Evolutionary conservation across 1,140 invertebrate species (phyloP).

Genomic region (Drosophila albomicans): DNA sequence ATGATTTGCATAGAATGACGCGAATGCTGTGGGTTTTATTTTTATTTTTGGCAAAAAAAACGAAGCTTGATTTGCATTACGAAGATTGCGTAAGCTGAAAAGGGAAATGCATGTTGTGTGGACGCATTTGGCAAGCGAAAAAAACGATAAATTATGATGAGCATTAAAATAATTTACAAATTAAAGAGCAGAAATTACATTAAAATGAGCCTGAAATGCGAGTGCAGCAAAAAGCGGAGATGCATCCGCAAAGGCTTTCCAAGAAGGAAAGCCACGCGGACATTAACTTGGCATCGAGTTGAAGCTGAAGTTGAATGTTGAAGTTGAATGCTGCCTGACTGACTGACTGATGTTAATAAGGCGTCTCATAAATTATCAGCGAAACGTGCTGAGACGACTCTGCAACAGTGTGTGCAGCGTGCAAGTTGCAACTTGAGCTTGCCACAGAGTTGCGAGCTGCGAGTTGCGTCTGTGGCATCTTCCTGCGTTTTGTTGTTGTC

Average conservation of each 20-base stretch:
- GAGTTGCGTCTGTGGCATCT: constrained; percentile 13
- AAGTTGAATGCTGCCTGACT: constrained; percentile 42
- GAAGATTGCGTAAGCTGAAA: constrained; percentile 5
- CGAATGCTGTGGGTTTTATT: constrained; percentile 1
- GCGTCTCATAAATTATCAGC: constrained; percentile 83
- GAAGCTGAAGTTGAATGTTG: constrained; percentile 5
- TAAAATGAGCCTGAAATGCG: constrained; percentile 70
- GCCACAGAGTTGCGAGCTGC: constrained; percentile 20
- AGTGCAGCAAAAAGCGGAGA: constrained; percentile 67
- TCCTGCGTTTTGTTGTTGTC: constrained; percentile 61
- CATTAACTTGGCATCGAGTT: too few relatives aligned
- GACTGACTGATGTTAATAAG: constrained; percentile 81
- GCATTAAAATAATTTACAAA: constrained; percentile 78
- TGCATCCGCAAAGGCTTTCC: constrained; percentile 67
- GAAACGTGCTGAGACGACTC: constrained; percentile 65
- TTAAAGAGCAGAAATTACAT: constrained; percentile 78
- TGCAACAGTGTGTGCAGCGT: constrained; percentile 35
- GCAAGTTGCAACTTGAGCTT: constrained; percentile 10
- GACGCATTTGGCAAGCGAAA: constrained; percentile 11
- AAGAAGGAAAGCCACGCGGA: constrained; percentile 57
- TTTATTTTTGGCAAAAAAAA: constrained; percentile 18
- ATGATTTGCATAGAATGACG: constrained; percentile 77
- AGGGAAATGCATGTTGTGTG: neutral
- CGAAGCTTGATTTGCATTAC: constrained; percentile 64
- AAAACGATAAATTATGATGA: constrained; percentile 66